Evolutionary conservation across 2,888 invertebrate genomes (phyloP), one percentile per base, ranked within the genome.

Genomic region (Acheta domesticus): DNA sequence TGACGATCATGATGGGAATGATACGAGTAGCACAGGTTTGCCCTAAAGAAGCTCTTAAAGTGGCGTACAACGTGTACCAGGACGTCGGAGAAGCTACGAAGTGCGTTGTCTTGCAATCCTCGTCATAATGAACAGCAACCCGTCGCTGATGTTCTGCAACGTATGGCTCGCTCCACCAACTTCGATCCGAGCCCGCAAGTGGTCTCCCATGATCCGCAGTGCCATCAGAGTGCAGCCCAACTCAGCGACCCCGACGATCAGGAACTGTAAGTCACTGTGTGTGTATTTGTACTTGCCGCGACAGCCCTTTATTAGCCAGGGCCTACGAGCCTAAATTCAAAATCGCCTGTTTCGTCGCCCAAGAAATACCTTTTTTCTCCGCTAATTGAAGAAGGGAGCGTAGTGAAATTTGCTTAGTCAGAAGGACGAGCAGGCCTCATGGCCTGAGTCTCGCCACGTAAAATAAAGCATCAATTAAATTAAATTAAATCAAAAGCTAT

Each of bases 81-180:
- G 93, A 93, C 85, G 87, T 89, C 11, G 91, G 89, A 80, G 93
- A 93, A 84, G 86, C 88, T 89, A 91, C 82, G 91, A 92, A 87
- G 88, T 93, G 12, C 90, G 94, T 84, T 89, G 90, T 75, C 90
- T 91, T 77, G 92, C 93, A 76, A 90, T 92, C 0, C 88, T 88
- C 80, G 88, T 89, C 78, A 86, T 93, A 81, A 90, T 93, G 87
- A 88, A 87, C 83, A 88, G 90, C 19, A 87, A 88, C 75, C 93
- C 93, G 49, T 89, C 12, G 86, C 88, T 21, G 87, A 87, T 16
- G 91, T 93, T 89, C 89, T 93, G 84, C 91, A 92, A 86, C 88
- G 90, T 49, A 92, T 94, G 91, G 93, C 93, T 23, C 88, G 90
- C 84, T 90, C 90, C 87, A 93, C 93, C 12, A 89, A 92, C 82